Conservation (phyloP, 2,113 vertebrate species). For the Pachypanchax playfairii region DNA sequence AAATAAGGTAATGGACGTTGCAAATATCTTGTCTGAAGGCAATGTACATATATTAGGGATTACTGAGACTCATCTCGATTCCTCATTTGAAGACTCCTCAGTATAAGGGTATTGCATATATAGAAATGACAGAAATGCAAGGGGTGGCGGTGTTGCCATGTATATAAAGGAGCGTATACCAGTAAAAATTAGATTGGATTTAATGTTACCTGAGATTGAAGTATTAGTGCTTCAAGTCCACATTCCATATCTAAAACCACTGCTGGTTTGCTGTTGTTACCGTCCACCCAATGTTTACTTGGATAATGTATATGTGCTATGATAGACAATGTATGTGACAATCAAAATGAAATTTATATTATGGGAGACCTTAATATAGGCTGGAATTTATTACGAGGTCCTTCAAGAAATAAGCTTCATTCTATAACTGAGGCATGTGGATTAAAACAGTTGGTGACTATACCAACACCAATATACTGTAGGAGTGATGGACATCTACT, state of each 20-base stretch:
- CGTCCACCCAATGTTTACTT: not conserved
- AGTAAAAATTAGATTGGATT: not conserved
- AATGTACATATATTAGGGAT: not conserved
- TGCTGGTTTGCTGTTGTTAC: not conserved
- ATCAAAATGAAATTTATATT: not conserved
- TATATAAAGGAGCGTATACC: not conserved
- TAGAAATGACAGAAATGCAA: not conserved
- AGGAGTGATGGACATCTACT: not conserved
- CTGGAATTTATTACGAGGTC: not conserved
- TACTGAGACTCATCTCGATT: not conserved
- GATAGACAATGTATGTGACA: slow-evolving; percentile 2
- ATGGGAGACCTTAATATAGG: not conserved
- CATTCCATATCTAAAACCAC: not conserved
- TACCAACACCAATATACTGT: not conserved
- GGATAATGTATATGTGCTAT: not conserved
- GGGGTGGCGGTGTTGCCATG: not conserved
- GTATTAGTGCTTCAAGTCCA: not conserved
- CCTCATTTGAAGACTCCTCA: not conserved
- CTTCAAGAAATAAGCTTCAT: not conserved
- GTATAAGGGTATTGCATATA: not conserved
- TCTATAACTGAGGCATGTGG: not conserved
- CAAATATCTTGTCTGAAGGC: not conserved
- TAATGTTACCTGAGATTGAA: not conserved
- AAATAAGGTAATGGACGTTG: not conserved
- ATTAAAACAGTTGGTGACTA: not conserved